Evolutionary conservation across 2,797 vertebrate species (phyloP).

Genomic region (Centroberyx gerrardi): DNA sequence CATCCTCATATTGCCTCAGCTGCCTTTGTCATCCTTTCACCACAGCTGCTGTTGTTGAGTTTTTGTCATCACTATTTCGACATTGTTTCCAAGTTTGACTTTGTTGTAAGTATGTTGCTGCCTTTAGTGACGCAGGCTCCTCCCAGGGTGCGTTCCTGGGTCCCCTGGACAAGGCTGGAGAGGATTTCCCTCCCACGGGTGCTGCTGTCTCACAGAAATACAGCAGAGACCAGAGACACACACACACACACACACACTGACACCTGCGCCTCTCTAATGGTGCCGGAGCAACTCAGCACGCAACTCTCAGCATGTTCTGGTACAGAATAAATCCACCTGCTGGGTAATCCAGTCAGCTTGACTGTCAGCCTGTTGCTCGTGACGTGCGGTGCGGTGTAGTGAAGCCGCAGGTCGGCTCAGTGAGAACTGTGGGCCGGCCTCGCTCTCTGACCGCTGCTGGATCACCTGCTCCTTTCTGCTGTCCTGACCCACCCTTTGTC

Average conservation of each 20-base stretch:
- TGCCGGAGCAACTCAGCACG: conserved; percentile 50
- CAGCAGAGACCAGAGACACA: conserved; percentile 21
- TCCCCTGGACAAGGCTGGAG: neutral
- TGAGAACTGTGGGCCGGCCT: neutral
- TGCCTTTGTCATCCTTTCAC: neutral
- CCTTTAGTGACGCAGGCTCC: conserved; percentile 11
- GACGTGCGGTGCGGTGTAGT: conserved; percentile 60
- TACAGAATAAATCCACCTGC: conserved; percentile 76
- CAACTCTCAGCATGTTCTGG: conserved; percentile 64
- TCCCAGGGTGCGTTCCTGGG: neutral
- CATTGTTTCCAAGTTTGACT: conserved; percentile 14
- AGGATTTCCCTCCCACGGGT: conserved; percentile 19
- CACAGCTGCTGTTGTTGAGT: no score
- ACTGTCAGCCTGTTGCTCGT: conserved; percentile 61
- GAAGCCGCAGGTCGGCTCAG: conserved; percentile 48
- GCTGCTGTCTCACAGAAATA: conserved; percentile 19
- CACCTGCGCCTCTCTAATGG: conserved; percentile 36
- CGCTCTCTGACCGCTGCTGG: conserved; percentile 44
- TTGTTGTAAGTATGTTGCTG: neutral
- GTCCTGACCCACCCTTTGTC: conserved; percentile 24
- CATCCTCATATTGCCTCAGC: neutral
- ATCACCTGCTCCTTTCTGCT: conserved; percentile 44
- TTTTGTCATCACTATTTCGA: no score
- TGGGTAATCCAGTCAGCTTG: conserved; percentile 73
- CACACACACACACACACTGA: conserved; percentile 23